Base-by-base conservation (phyloP, 2,113 vertebrate genomes). In the Crocuta crocuta region DNA sequence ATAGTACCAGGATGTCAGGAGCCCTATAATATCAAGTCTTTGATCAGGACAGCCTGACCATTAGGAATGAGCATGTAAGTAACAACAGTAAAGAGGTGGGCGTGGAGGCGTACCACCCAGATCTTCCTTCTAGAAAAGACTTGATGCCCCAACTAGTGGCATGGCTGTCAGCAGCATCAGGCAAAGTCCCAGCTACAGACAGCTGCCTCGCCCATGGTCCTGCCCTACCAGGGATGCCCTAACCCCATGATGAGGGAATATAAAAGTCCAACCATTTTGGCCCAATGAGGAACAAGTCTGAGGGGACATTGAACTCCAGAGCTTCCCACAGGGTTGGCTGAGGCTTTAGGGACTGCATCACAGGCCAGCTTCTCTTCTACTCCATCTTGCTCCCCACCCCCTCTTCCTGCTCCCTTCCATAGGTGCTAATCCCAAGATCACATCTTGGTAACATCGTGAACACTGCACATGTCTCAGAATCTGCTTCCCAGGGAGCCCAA, bases 131-230 rank as follows among this genome's bases (percentile, higher is more conserved):
- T 23, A 28, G 74, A 53, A 91, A 81, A 68, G 50, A 63, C 24
- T 17, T 8, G 3, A 65, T 48, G 39, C 43, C n/a, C 28, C 71
- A 23, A 1, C 16, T 45, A 7, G 58, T 16, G 21, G 35, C 17
- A 39, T n/a, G 24, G 19, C 53, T 66, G 21, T 17, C 43, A 19
- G 61, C 28, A 7, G 28, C 33, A 8, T 65, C 28, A 50, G 10
- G 50, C 13, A 74, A 45, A 39, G 68, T 61, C 61, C 90, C 50
- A 50, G 50, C 50, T 50, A 1, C 19, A n/a, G 53, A 48, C 66
- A 35, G 21, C 12, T 16, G 3, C n/a, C 50, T 76, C 0, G 0
- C 39, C 19, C 71, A 7, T 1, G 0, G 31, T 19, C 95, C 31
- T 88, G 61, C 24, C 70, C 53, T 45, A 26, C 24, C 80, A 17